phyloP scores from a whole-genome alignment of 2,797 vertebrate genomes.

The Notolabrus celidotus region DNA sequence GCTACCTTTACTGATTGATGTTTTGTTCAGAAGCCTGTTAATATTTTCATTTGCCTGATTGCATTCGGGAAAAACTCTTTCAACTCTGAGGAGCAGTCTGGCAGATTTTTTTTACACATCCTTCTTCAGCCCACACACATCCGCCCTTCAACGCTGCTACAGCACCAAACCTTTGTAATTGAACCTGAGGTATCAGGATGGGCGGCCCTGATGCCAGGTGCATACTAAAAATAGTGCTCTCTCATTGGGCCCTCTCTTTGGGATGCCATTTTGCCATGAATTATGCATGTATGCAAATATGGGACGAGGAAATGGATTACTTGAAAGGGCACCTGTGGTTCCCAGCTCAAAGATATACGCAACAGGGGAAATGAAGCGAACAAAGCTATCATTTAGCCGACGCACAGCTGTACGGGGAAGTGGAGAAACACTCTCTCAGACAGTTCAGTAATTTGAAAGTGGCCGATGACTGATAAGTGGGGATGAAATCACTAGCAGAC shows the following conservation, averaged over 20 bases:
- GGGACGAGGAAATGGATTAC: constrained; percentile 77
- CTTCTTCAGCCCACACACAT: constrained; percentile 42
- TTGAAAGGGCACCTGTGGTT: constrained; percentile 82
- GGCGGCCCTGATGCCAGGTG: constrained; percentile 73
- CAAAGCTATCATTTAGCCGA: constrained; percentile 63
- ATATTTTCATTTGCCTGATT: constrained; percentile 70
- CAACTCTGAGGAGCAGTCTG: constrained; percentile 36
- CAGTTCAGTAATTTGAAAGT: constrained; percentile 53
- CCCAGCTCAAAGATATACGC: constrained; percentile 69
- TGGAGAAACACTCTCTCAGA: constrained; percentile 49
- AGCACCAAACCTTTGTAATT: constrained; percentile 63
- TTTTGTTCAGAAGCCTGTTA: constrained; percentile 56
- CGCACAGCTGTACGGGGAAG: constrained; percentile 61
- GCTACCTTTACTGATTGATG: constrained; percentile 45
- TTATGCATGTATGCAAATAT: constrained; percentile 86
- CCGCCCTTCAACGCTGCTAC: constrained; percentile 20
- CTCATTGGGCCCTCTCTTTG: constrained; percentile 78
- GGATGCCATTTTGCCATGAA: constrained; percentile 78
- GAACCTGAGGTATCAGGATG: constrained; percentile 66
- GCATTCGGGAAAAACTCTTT: constrained; percentile 38
- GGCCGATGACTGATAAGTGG: constrained; percentile 59
- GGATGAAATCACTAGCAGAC: constrained; percentile 47
- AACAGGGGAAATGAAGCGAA: constrained; percentile 74
- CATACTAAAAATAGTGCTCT: constrained; percentile 79
- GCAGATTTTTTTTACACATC: constrained; percentile 40